Base-by-base conservation (phyloP, 2,113 vertebrate genomes). In the Cephalopterus ornatus region DNA sequence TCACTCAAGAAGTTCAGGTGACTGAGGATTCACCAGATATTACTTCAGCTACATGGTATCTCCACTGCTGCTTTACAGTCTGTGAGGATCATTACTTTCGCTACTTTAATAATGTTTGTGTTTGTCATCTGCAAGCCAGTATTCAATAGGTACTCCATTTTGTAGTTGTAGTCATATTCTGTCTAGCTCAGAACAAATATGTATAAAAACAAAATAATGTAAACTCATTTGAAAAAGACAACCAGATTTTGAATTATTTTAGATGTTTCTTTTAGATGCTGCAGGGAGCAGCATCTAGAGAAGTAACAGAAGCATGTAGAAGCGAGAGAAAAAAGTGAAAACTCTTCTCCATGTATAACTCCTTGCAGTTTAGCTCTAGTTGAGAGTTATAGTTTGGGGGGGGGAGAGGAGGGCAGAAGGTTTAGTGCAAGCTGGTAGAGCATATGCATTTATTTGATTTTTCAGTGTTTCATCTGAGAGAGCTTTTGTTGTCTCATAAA, bases 321-420 rank as follows among this genome's bases (percentile, higher is more conserved):
- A 2, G 7, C 1, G 13, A 23, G 73, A 76, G 33, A n/a, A 62
- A 56, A 78, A 52, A 35, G 8, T 18, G 8, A 75, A 80, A 47
- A 2, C 5, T 5, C 6, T 44, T 73, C 27, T 72, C 42, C 21
- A 73, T 39, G 8, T 16, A 12, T 46, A 85, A 78, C 7, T 55
- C 26, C 12, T 78, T 66, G 14, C 22, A 67, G 3, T 50, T 67
- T 47, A 78, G 4, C 9, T 78, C 13, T 41, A 5, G 37, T 74
- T 62, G 8, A 46, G 42, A 49, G 26, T 72, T 35, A 30, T 8
- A 32, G 4, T 47, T 80, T 8, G n/a, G 17, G 8, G 1, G 7
- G 0, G 0, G 14, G 42, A 7, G 42, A n/a, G 42, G 42, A 17
- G 17, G 8, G 1, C 42, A 42, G 16, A 41, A 5, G 0, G 0